phyloP scores from a whole-genome alignment of 2,888 invertebrate species.

The Phytoseiulus persimilis region DNA sequence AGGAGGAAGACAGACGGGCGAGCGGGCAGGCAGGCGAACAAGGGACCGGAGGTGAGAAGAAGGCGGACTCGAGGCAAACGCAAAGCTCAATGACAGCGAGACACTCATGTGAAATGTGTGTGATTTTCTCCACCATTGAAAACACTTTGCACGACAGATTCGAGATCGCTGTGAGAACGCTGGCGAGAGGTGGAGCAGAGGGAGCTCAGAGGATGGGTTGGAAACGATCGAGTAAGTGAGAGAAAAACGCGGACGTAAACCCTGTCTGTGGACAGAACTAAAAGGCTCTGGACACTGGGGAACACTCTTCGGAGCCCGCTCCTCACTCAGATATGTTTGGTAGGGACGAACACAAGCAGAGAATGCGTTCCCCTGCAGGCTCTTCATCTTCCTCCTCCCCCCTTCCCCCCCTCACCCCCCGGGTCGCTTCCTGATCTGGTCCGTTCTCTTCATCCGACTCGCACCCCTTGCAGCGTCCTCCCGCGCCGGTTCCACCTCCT shows the following conservation, averaged over 20 bases:
- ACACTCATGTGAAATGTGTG: slow-evolving; percentile 1
- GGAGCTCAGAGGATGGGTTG: background rate
- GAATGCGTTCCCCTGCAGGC: background rate
- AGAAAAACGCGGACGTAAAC: background rate
- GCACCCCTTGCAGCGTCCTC: too few relatives aligned
- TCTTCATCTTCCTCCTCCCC: too few relatives aligned
- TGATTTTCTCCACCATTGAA: slow-evolving; percentile 37
- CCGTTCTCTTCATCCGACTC: too few relatives aligned
- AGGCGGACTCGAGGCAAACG: background rate
- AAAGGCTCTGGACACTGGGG: background rate
- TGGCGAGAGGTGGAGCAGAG: background rate
- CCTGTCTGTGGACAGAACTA: background rate
- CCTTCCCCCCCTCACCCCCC: too few relatives aligned
- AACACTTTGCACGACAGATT: slow-evolving; percentile 11
- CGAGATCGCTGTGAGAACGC: background rate
- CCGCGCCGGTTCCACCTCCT: too few relatives aligned
- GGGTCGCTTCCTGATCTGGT: too few relatives aligned
- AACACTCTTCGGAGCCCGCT: background rate
- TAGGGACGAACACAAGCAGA: background rate
- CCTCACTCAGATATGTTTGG: background rate
- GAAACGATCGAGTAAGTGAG: background rate
- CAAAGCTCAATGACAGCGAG: background rate
- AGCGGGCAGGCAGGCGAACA: background rate
- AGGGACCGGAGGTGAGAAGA: background rate
- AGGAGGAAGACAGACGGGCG: background rate